Evolutionary conservation across 2,797 vertebrate species (phyloP).

Genomic region (Alcedo atthis): DNA sequence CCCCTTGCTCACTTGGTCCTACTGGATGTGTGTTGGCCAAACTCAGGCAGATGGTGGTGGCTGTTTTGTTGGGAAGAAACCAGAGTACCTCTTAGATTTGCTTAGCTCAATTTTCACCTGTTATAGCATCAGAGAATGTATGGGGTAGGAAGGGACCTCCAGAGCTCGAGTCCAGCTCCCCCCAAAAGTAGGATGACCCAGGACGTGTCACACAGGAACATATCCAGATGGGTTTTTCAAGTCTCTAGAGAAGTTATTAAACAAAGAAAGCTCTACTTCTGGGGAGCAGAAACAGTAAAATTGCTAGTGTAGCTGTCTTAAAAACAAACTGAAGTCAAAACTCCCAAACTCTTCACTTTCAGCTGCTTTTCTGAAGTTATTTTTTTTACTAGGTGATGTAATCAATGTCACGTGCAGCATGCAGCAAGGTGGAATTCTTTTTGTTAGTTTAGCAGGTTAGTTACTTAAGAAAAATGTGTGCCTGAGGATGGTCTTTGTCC

Average conservation of each 20-base stretch:
- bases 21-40: conserved; percentile 5
- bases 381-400: background rate
- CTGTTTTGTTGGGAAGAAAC: background rate
- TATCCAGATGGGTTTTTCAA: too few species aligned
- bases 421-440: background rate
- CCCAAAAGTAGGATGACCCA: too few species aligned
- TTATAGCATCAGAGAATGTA: background rate
- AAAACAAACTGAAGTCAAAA: background rate
- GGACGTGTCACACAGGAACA: too few species aligned
- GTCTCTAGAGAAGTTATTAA: background rate
- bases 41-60: conserved; percentile 15
- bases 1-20: conserved; percentile 1
- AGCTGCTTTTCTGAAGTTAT: background rate
- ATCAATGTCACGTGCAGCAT: accelerated
- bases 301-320: background rate
- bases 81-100: background rate
- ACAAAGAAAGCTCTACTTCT: background rate
- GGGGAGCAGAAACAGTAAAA: background rate
- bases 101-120: background rate
- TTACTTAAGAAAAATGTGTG: background rate
- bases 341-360: background rate
- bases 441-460: background rate
- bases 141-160: too few species aligned
- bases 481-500: background rate
- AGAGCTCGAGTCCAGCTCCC: too few species aligned